phyloP scores from a whole-genome alignment of 2,888 invertebrate species.

The Apamea anceps region DNA sequence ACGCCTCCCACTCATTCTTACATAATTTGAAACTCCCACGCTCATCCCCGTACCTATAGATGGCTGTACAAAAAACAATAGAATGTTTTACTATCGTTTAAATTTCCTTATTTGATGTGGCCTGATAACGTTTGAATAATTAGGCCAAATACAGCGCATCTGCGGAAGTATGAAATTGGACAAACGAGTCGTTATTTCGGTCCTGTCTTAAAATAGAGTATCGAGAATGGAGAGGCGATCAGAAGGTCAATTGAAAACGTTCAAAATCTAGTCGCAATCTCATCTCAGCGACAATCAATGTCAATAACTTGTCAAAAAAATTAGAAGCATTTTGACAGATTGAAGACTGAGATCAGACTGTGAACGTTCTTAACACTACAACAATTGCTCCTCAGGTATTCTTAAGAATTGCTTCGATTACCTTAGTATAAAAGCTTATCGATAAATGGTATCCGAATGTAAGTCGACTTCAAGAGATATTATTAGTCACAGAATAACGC shows the following conservation, averaged over 20 bases:
- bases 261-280: no score
- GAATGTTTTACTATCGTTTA: slow-evolving; percentile 1
- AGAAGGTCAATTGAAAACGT: neutral
- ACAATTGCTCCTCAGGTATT: neutral
- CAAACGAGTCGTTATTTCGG: neutral
- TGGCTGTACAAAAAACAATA: neutral
- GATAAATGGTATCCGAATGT: neutral
- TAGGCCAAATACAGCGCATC: slow-evolving; percentile 13
- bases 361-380: neutral
- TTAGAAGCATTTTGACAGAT: neutral
- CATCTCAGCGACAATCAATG: neutral
- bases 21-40: slow-evolving; percentile 32
- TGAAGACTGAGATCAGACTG: neutral
- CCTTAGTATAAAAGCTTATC: neutral
- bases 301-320: neutral
- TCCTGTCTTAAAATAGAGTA: neutral
- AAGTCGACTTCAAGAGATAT: neutral
- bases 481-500: neutral
- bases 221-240: neutral
- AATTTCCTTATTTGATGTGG: slow-evolving; percentile 16
- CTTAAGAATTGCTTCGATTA: neutral
- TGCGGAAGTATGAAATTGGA: slow-evolving; percentile 14
- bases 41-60: neutral
- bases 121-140: slow-evolving; percentile 9
- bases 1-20: slow-evolving; percentile 25